Evolutionary conservation across 2,113 vertebrate species (phyloP).

Genomic region (Pollimyrus isidori): DNA sequence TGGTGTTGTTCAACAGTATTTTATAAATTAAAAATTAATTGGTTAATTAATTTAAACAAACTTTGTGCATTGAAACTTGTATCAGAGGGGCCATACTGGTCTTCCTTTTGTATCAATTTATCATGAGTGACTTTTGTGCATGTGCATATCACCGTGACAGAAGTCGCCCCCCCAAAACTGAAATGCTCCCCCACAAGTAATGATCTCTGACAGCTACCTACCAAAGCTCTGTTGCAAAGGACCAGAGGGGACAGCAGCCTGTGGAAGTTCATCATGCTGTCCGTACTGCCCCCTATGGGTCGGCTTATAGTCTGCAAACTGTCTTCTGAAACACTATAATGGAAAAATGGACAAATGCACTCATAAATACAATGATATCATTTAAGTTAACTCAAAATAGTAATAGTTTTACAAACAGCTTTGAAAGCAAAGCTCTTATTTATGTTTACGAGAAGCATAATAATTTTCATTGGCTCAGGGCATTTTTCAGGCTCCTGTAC

Average conservation of each 20-base stretch:
- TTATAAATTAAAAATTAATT: too few relatives aligned
- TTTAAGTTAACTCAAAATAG: neutral
- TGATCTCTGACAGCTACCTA: constrained; percentile 4
- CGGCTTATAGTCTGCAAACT: constrained; percentile 36
- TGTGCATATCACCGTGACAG: too few relatives aligned
- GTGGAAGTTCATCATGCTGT: neutral
- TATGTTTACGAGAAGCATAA: too few relatives aligned
- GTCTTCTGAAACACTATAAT: constrained; percentile 44
- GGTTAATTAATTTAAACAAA: too few relatives aligned
- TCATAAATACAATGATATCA: neutral
- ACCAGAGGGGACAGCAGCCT: neutral
- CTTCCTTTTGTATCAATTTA: too few relatives aligned
- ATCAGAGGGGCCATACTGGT: too few relatives aligned
- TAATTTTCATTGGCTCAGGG: too few relatives aligned
- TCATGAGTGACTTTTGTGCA: too few relatives aligned
- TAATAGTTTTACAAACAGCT: neutral
- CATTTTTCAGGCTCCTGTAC: neutral
- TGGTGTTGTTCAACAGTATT: too few relatives aligned
- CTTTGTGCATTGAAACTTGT: too few relatives aligned
- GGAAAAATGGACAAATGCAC: neutral
- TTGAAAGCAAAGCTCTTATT: neutral
- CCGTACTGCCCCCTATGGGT: neutral
- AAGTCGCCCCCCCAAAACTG: neutral
- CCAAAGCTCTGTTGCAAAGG: constrained; percentile 21
- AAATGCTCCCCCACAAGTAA: neutral